A percentile compares a stretch with the other conserved stretches of the same genome.
These are phyloP conservation scores for Julus scandinavius DNA, from an alignment of 2,888 invertebrate genomes.

Conservation along the genomic window DNA sequence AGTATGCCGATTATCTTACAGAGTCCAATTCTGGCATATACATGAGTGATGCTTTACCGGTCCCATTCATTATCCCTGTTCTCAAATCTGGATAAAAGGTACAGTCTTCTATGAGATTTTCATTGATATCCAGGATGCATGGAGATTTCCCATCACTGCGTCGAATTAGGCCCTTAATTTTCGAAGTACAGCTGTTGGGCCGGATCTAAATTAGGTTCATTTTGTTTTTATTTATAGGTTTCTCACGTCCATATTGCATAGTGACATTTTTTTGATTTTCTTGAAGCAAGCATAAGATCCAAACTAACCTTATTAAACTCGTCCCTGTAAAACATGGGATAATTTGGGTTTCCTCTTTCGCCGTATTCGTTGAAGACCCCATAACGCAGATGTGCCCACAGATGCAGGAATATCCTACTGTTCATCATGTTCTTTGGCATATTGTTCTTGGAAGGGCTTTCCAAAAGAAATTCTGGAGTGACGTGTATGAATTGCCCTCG, in stretches of 20 bases:
- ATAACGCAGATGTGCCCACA: slow-evolving; percentile 62
- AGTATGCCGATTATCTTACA: neutral
- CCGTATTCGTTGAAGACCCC: slow-evolving; percentile 63
- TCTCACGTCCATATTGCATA: too few relatives aligned
- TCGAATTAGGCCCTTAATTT: slow-evolving; percentile 22
- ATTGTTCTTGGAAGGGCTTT: neutral
- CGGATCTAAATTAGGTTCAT: slow-evolving; percentile 7
- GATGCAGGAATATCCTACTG: slow-evolving; percentile 60
- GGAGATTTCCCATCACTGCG: neutral
- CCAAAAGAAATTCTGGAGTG: slow-evolving; percentile 58
- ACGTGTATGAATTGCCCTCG: slow-evolving; percentile 62
- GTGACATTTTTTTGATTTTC: too few relatives aligned
- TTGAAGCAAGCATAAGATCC: neutral
- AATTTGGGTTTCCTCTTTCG: slow-evolving; percentile 58
- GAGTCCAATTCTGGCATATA: slow-evolving; percentile 56
- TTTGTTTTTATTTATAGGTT: too few relatives aligned
- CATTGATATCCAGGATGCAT: neutral
- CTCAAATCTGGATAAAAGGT: slow-evolving; percentile 45
- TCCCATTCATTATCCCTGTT: neutral
- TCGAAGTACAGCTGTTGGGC: slow-evolving; percentile 26
- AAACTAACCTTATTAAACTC: slow-evolving; percentile 52
- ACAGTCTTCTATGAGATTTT: slow-evolving; percentile 6
- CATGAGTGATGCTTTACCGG: neutral
- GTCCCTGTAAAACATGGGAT: slow-evolving; percentile 58
- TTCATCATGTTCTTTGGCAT: neutral